Evolutionary conservation across 2,888 invertebrate genomes (phyloP).

Genomic region (Malthinus seriepunctatus): DNA sequence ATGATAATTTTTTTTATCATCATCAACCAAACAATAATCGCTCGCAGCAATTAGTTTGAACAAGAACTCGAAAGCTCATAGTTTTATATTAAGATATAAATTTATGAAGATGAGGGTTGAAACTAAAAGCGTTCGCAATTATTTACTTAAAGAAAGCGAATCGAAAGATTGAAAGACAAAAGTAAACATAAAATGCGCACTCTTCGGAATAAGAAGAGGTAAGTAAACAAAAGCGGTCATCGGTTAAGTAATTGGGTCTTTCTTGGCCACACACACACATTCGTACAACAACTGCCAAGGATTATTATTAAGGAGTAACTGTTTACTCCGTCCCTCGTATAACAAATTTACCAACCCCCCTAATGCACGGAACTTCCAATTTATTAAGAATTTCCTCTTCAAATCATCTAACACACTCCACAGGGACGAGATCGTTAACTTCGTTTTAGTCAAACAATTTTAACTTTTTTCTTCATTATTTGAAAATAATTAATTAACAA

Average conservation of each 20-base stretch:
- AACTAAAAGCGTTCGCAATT: conserved; percentile 32
- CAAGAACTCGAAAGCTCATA: background rate
- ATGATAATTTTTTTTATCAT: conserved; percentile 6
- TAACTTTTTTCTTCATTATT: background rate
- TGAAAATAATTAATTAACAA: background rate
- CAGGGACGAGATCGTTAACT: background rate
- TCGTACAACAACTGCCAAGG: conserved; percentile 13
- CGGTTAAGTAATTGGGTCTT: conserved; percentile 53
- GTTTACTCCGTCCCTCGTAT: conserved; percentile 21
- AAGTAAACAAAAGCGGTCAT: conserved; percentile 51
- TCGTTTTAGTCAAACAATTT: conserved; percentile 2
- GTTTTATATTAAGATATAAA: conserved; percentile 8
- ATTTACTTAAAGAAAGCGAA: conserved; percentile 47
- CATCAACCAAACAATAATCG: conserved; percentile 3
- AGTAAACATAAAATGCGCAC: conserved; percentile 41
- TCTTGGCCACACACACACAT: conserved; percentile 37
- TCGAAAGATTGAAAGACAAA: conserved; percentile 42
- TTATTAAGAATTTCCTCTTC: conserved; percentile 28
- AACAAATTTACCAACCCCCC: conserved; percentile 21
- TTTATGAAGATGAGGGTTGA: conserved; percentile 12
- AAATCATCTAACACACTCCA: conserved; percentile 18
- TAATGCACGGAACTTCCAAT: conserved; percentile 26
- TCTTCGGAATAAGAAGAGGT: conserved; percentile 45
- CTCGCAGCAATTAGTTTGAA: conserved; percentile 13
- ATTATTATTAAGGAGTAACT: conserved; percentile 29